Conservation (phyloP, 2,797 vertebrate genomes). For the Myotis myotis region DNA sequence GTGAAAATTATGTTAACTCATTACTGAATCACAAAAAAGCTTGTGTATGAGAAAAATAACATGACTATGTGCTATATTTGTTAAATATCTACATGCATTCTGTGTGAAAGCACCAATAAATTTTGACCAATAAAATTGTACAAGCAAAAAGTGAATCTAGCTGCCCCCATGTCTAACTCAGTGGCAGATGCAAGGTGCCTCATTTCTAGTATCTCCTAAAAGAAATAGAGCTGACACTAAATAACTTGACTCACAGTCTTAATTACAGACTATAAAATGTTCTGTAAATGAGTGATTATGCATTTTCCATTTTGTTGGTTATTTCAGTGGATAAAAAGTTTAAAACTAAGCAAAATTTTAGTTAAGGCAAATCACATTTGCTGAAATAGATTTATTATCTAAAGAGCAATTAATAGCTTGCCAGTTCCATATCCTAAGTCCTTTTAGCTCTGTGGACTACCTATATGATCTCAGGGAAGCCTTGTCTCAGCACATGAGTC, state of each 20-base stretch:
- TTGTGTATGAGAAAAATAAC: constrained; percentile 23
- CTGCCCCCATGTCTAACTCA: background rate
- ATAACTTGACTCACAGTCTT: constrained; percentile 69
- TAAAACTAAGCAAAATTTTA: constrained; percentile 57
- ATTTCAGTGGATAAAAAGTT: constrained; percentile 61
- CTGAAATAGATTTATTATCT: constrained; percentile 18
- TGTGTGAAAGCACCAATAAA: constrained; percentile 29
- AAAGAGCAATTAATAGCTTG: constrained; percentile 36
- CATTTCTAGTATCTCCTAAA: constrained; percentile 50
- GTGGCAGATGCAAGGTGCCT: constrained; percentile 45
- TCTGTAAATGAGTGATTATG: constrained; percentile 64
- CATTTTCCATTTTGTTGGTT: constrained; percentile 62
- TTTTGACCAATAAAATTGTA: constrained; percentile 33
- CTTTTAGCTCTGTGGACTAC: constrained; percentile 13
- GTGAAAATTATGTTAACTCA: constrained; percentile 49
- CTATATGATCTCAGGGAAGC: background rate
- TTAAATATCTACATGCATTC: background rate
- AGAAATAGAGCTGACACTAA: constrained; percentile 49
- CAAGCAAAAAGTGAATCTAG: constrained; percentile 33
- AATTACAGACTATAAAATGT: constrained; percentile 71
- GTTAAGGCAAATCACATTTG: constrained; percentile 56
- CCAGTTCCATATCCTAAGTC: background rate
- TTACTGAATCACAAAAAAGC: constrained; percentile 50
- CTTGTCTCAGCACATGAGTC: background rate
- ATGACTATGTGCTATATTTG: background rate